Base-by-base conservation (phyloP, 2,113 vertebrate species). In the Agelaius phoeniceus region DNA sequence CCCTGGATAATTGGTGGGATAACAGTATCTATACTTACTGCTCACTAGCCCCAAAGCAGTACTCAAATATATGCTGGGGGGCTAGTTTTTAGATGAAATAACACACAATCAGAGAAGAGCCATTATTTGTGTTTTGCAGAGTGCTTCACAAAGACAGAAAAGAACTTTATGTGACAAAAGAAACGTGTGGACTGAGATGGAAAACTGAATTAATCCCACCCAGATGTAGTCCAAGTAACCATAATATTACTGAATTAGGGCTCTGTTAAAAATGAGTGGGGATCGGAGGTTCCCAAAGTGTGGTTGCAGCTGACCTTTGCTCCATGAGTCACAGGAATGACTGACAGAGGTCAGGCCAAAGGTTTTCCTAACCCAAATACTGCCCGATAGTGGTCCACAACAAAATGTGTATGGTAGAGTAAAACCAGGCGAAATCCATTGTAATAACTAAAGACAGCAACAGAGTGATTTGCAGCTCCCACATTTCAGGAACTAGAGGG, bases 321-420 rank as follows among this genome's bases (percentile, higher is more conserved):
- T 84, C 84, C 0, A 0, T 39, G 44, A 96, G 84, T 72, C 93
- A 89, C 35, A 59, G 23, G 26, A 87, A 90, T 90, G 84, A 96
- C 66, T 91, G 93, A 96, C 94, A 94, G 84, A 89, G 96, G 93
- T 97, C 94, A 93, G 91, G 89, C 48, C 86, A 92, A 94, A 94
- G 94, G 95, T 89, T 93, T 61, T 48, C 65, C 39, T 44, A 49
- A 65, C 35, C 84, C 48, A 78, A 44, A 97, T 72, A 84, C 78
- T 52, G 35, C 66, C 30, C 0, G 1, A 84, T 16, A 93, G 69
- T 5, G 35, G 30, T 55, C 48, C 4, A 1, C 69, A 93, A 72
- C 27, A 84, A 71, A 65, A 91, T 44, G 39, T 1, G 0, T n/a
- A 78, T 5, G n/a, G 48, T 55, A 33, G 52, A 89, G 24, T 12